These are phyloP conservation scores for Dilophus febrilis DNA, from an alignment of 2,888 invertebrate genomes.

Conservation along the genomic window DNA sequence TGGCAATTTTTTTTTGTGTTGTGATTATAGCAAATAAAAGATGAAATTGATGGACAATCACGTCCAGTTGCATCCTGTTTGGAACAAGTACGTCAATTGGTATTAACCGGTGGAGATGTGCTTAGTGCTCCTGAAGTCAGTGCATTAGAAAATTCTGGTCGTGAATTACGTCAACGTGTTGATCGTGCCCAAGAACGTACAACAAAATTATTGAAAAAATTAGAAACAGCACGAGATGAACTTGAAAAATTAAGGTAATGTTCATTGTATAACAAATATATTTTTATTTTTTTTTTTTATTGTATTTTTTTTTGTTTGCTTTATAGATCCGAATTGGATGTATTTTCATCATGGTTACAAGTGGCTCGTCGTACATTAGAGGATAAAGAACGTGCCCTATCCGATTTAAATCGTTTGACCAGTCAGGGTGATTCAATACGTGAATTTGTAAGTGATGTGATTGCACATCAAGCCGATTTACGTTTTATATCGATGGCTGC, in stretches of 20 bases:
- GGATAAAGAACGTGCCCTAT: conserved; percentile 69
- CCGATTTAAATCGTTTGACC: conserved; percentile 53
- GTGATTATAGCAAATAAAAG: conserved; percentile 68
- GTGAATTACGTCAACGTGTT: conserved; percentile 64
- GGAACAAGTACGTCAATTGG: conserved; percentile 79
- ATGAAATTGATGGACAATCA: conserved; percentile 73
- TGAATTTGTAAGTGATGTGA: conserved; percentile 83
- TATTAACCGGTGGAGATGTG: conserved; percentile 80
- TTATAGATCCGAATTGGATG: conserved; percentile 52
- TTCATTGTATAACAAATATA: background rate
- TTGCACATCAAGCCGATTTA: conserved; percentile 89
- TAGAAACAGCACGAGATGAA: conserved; percentile 70
- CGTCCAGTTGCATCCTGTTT: conserved; percentile 70
- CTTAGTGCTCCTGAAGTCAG: conserved; percentile 81
- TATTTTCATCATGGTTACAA: conserved; percentile 73
- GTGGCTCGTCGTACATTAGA: conserved; percentile 61
- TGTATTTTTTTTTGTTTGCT: conserved; percentile 11
- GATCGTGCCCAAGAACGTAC: conserved; percentile 68
- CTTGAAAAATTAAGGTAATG: conserved; percentile 51
- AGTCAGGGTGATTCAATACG: conserved; percentile 63
- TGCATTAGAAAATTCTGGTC: conserved; percentile 70
- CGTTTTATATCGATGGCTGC: conserved; percentile 92
- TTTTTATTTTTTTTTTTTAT: conserved; percentile 1
- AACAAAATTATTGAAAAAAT: conserved; percentile 55
- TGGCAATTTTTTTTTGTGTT: too few relatives aligned